Evolutionary conservation across 2,113 vertebrate genomes (phyloP).

Genomic region (Scomber colias): DNA sequence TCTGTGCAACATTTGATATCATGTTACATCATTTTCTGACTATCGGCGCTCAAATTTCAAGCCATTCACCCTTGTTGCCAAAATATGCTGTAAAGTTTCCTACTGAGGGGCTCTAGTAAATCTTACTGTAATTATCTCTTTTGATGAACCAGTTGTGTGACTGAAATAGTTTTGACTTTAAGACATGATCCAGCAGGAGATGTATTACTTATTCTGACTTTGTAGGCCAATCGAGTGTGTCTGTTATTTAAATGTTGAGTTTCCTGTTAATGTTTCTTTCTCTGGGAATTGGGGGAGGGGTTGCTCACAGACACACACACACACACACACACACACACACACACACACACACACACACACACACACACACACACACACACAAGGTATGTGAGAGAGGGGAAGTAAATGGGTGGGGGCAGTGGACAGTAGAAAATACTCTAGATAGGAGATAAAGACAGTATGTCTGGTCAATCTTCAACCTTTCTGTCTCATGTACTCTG

Average conservation of each 20-base stretch:
- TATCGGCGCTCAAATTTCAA: not conserved
- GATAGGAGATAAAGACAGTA: constrained; percentile 38
- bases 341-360: no score
- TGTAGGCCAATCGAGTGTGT: not conserved
- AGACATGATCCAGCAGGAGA: not conserved
- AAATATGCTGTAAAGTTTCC: not conserved
- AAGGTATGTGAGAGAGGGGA: not conserved
- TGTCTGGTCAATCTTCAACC: constrained; percentile 61
- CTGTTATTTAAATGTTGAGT: constrained; percentile 1
- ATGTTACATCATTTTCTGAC: not conserved
- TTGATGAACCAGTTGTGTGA: not conserved
- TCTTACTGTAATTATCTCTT: not conserved
- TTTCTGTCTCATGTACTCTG: constrained; percentile 33
- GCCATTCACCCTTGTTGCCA: not conserved
- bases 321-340: not conserved
- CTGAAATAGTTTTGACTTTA: not conserved
- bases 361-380: not conserved
- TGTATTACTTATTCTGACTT: not conserved
- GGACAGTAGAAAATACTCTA: not conserved
- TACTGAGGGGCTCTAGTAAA: not conserved
- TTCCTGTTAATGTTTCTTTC: constrained; percentile 50
- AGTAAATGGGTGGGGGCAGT: constrained; percentile 2
- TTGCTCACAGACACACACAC: not conserved
- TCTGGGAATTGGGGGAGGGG: constrained; percentile 11
- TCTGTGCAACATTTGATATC: not conserved